Evolutionary conservation across 2,888 invertebrate species (phyloP), one percentile per base, ranked within the genome.

Genomic region (Therioaphis trifolii): DNA sequence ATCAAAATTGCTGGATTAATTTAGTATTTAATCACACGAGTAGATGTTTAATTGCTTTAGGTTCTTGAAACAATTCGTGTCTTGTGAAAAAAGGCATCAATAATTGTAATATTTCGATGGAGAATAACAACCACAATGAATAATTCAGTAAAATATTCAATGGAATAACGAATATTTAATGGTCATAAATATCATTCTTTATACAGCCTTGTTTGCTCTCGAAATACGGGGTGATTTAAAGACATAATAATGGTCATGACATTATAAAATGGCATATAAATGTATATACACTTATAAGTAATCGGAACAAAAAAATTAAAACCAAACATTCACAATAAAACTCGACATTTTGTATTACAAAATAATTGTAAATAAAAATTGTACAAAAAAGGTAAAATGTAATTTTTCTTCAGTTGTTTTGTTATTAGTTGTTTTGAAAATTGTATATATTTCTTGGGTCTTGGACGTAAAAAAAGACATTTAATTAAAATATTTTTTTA

Each of bases 341-440:
- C 35, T 15, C 5, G 27, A 12, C 1, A 21, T 40, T 71, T 40
- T 55, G 43, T 27, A 40, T 40, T 58, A 43, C 24, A 75, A 24
- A 75, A 40, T 24, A 75, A n/a, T 24, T 15, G 43, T 12, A n/a
- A 61, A 29, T 3, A 46, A 61, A 24, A 76, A 76, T 49, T 35
- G 21, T 63, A n/a, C 7, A 46, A 61, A 58, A 43, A 52, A 24
- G n/a, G n/a, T n/a, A 58, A 12, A 12, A 24, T 58, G 58, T 43
- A 24, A 40, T 43, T 58, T 58, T 40, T 43, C 5, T 58, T 43
- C 0, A 29, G 27, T 66, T 0, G 29, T 66, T 35, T 66, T 49
- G 7, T 77, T 66, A 77, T 77, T 77, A 66, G 49, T 77, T 77
- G 21, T 66, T 21, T 49, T 15, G n/a, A 49, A 49, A 46, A 21